These are phyloP conservation scores for Blera fallax DNA, from an alignment of 2,888 invertebrate genomes.

Conservation along the genomic window DNA sequence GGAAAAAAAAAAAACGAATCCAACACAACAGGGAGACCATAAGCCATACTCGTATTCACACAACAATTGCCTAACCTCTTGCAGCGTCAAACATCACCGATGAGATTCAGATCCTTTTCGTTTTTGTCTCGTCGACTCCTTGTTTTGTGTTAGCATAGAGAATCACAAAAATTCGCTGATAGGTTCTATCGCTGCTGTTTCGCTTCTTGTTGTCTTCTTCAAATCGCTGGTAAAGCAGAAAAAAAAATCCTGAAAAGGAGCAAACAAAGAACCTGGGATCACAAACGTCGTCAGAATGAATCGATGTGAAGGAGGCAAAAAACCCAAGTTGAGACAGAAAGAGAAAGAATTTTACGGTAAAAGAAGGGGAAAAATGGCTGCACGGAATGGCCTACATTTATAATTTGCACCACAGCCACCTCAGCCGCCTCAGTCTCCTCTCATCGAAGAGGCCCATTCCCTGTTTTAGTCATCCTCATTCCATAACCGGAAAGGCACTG, in stretches of 20 bases:
- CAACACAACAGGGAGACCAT: not conserved
- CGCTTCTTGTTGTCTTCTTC: not conserved
- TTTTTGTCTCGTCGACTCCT: not conserved
- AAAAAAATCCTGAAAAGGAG: not conserved
- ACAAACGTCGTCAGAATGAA: not conserved
- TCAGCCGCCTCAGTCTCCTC: not conserved
- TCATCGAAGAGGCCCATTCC: conserved; percentile 3
- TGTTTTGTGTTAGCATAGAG: not conserved
- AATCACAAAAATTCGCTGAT: conserved; percentile 38
- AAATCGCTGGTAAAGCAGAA: conserved; percentile 22
- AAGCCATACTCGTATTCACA: not conserved
- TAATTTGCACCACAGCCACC: conserved; percentile 22
- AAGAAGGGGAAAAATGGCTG: not conserved
- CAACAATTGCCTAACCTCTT: not conserved
- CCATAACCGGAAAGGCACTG: not conserved
- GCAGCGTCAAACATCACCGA: not conserved
- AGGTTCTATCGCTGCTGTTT: conserved; percentile 17
- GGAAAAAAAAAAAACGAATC: not conserved
- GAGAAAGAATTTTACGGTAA: not conserved
- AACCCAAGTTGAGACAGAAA: too few relatives aligned
- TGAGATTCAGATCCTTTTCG: not conserved
- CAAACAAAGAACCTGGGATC: conserved; percentile 21
- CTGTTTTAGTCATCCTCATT: not conserved
- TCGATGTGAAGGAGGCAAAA: not conserved
- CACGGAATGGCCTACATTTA: conserved; percentile 37